Evolutionary conservation across 2,888 invertebrate species (phyloP).

Genomic region (Conistra vaccinii): DNA sequence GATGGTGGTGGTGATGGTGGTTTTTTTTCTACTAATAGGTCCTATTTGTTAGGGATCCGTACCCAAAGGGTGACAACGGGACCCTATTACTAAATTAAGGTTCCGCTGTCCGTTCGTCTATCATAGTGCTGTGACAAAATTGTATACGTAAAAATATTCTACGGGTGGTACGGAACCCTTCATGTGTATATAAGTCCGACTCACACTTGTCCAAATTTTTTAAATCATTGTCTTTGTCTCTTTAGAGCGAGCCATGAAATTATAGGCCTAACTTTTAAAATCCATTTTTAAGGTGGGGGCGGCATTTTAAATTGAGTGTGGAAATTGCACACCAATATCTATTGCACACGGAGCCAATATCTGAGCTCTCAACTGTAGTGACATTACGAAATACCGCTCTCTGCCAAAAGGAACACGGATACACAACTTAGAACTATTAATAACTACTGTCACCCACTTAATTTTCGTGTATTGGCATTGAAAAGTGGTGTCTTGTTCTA

Average conservation of each 20-base stretch:
- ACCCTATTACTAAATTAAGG: neutral
- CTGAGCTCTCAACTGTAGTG: constrained; percentile 4
- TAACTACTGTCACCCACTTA: constrained; percentile 53
- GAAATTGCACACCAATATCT: neutral
- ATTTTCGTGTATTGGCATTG: constrained; percentile 58
- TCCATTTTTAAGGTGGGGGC: neutral
- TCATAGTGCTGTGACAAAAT: neutral
- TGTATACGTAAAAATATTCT: neutral
- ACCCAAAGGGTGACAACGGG: neutral
- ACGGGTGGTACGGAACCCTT: neutral
- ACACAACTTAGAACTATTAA: constrained; percentile 57
- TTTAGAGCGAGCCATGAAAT: neutral
- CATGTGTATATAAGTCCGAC: neutral
- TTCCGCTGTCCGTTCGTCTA: neutral
- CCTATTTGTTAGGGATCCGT: neutral
- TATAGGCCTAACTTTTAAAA: neutral
- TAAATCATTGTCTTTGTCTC: neutral
- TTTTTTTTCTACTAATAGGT: neutral
- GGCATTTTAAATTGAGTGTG: neutral
- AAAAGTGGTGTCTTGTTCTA: constrained; percentile 29
- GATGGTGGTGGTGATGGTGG: too few relatives aligned
- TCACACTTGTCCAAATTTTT: neutral
- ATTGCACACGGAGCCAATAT: constrained; percentile 28
- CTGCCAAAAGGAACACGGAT: constrained; percentile 61
- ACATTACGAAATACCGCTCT: constrained; percentile 31